A percentile compares a stretch with the other conserved stretches of the same genome.
Conservation (phyloP, 2,113 vertebrate species). For the Tenrec ecaudatus region DNA sequence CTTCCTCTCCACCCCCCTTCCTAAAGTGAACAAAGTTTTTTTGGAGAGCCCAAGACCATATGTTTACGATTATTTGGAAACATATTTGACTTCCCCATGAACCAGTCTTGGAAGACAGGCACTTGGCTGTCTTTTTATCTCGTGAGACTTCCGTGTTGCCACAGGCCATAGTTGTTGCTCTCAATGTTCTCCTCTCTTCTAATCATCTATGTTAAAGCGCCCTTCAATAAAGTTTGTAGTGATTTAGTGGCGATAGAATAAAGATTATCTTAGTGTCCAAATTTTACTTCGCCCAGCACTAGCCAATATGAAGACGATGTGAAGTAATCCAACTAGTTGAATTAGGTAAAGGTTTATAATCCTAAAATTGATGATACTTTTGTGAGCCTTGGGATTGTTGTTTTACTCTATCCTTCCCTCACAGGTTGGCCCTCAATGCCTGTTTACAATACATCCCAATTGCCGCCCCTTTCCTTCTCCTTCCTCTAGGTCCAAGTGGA, state of each 20-base stretch:
- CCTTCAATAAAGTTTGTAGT: too few species aligned
- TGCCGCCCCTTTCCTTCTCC: not conserved
- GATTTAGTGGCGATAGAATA: too few species aligned
- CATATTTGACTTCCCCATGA: not conserved
- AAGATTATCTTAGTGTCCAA: too few species aligned
- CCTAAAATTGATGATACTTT: not conserved
- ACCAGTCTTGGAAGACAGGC: too few species aligned
- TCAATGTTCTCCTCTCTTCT: too few species aligned
- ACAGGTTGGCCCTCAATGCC: not conserved
- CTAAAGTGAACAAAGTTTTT: slow-evolving; percentile 6
- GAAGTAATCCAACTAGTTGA: not conserved
- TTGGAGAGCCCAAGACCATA: not conserved
- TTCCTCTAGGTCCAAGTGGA: not conserved
- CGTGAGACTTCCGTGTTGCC: too few species aligned
- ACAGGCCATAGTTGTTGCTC: too few species aligned
- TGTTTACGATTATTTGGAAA: not conserved
- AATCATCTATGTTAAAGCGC: too few species aligned
- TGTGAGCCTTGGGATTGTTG: not conserved
- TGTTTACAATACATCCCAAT: too few species aligned
- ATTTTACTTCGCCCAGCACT: not conserved
- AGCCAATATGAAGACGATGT: slow-evolving; percentile 14
- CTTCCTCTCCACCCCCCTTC: not conserved
- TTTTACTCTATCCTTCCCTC: not conserved
- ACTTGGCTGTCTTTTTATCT: too few species aligned
- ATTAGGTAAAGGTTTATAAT: not conserved